phyloP scores from a whole-genome alignment of 2,113 vertebrate genomes.

The Neogale vison region DNA sequence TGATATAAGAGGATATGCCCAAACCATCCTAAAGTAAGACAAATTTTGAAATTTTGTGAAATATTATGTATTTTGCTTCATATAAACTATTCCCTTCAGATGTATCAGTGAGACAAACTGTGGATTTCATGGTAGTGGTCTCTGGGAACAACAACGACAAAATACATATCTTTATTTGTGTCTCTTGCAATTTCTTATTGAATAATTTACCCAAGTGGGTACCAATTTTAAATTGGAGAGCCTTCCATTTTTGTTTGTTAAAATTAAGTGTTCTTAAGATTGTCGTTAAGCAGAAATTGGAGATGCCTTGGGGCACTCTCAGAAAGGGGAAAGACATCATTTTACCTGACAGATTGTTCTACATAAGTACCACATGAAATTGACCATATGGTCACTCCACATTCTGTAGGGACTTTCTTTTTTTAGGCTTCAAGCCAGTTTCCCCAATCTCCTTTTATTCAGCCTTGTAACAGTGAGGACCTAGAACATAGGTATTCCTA shows the following conservation, averaged over 20 bases:
- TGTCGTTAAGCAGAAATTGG: background rate
- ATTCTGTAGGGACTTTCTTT: background rate
- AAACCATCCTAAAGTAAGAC: background rate
- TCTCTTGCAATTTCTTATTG: background rate
- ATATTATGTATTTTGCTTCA: background rate
- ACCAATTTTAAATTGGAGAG: background rate
- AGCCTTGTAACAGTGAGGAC: background rate
- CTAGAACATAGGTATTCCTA: background rate
- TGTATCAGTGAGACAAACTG: background rate
- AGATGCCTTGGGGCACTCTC: background rate
- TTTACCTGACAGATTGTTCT: background rate
- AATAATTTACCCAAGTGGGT: background rate
- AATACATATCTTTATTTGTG: background rate
- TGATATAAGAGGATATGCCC: background rate
- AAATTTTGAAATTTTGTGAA: background rate
- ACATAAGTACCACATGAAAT: background rate
- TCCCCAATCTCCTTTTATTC: background rate
- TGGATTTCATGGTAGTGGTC: background rate
- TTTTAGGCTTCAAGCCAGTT: background rate
- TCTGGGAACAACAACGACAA: background rate
- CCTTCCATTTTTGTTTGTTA: background rate
- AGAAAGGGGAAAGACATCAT: too few relatives aligned
- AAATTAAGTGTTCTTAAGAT: background rate
- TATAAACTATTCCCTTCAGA: background rate
- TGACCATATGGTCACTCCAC: background rate